A percentile compares a stretch with the other conserved stretches of the same genome.
These are phyloP conservation scores for Glyptemys insculpta DNA, from an alignment of 2,797 vertebrate genomes.

Conservation along the genomic window DNA sequence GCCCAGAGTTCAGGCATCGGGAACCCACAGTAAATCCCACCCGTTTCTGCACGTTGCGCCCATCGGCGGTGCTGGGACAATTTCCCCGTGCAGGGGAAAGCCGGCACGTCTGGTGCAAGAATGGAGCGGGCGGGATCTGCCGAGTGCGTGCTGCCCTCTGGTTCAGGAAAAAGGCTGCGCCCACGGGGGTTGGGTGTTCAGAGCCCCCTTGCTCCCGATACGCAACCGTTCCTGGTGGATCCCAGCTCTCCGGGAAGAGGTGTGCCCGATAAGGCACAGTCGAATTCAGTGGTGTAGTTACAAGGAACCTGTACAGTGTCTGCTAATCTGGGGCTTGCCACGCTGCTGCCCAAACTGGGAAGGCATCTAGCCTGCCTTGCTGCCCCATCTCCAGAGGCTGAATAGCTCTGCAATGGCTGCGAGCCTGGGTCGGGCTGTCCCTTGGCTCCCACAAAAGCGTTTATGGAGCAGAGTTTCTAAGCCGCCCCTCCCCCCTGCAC, in stretches of 20 bases:
- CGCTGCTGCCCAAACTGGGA: neutral
- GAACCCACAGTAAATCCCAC: neutral
- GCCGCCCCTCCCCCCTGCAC: accelerated
- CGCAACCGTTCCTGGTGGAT: neutral
- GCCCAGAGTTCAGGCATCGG: neutral
- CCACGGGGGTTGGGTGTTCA: neutral
- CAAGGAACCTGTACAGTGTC: neutral
- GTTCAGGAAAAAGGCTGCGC: neutral
- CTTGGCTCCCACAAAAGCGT: neutral
- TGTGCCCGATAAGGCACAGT: neutral
- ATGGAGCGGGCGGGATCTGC: neutral
- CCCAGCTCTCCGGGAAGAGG: neutral
- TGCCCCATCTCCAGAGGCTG: neutral
- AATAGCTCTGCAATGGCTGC: neutral
- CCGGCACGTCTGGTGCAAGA: neutral
- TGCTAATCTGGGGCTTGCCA: neutral
- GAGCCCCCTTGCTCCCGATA: neutral
- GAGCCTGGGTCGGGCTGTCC: neutral
- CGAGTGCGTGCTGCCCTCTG: neutral
- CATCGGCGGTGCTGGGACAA: neutral
- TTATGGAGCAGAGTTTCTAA: neutral
- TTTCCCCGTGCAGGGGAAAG: neutral
- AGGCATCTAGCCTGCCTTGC: neutral
- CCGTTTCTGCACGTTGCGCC: neutral
- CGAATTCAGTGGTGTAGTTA: neutral